Base-by-base conservation (phyloP, 2,797 vertebrate genomes). In the Hafferia zeledoni region DNA sequence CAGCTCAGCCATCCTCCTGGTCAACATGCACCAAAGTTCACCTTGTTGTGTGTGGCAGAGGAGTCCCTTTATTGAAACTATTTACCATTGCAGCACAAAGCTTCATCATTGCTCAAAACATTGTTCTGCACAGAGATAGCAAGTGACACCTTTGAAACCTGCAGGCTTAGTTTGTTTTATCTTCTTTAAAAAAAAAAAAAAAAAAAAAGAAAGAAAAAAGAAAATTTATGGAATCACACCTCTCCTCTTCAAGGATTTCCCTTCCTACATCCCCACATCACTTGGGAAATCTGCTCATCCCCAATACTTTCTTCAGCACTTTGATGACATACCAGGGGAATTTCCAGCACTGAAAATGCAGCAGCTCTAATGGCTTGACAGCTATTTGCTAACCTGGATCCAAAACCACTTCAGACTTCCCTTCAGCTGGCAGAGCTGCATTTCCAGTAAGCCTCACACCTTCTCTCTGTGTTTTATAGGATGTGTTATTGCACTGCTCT, bases 301-400 rank as follows among this genome's bases (percentile, higher is more conserved):
- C 23, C 6, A 0, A 8, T 9, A n/a, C 1, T 3, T 30, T 81
- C 76, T 47, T 37, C 33, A 25, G 37, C 24, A 52, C 31, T 56
- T 67, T 2, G 0, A 10, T 23, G 18, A 76, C 0, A 0, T 8
- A 24, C 10, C 33, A 35, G 17, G 18, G 13, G 37, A 55, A 50
- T n/a, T 81, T 75, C 84, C 65, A 60, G 28, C 64, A 39, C 31
- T 8, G 31, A 39, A 76, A 59, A 49, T 0, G 1, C 52, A 71
- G 44, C 1, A 0, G 24, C 22, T 70, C 37, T 30, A 4, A 8
- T 30, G 16, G 13, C 28, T 74, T 16, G 6, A 20, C 49, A 55
- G 57, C 17, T 23, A 33, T 19, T 44, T 61, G 22, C n/a, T 60
- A 82, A 72, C 18, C 31, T 56, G n/a, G 77, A 60, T 23, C 39